Conservation (phyloP, 30 jellyfish, hydroid and myxozoan genomes). For the Aurelia sp. region DNA sequence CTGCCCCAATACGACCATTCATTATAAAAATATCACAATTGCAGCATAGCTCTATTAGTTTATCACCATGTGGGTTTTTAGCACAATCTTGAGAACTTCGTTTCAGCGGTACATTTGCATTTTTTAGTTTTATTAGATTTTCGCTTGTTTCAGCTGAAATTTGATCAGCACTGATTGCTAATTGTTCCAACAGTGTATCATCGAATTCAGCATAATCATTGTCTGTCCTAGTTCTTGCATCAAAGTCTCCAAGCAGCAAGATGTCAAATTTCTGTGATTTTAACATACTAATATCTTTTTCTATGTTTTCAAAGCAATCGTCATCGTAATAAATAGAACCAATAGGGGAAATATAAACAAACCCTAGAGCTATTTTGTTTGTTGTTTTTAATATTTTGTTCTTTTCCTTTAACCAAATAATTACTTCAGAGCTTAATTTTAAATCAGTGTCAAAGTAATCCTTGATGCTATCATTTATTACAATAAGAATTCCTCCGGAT, state of each 20-base stretch:
- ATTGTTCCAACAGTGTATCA: background rate
- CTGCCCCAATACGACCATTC: conserved; percentile 35
- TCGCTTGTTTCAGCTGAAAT: background rate
- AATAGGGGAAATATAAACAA: background rate
- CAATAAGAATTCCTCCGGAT: conserved; percentile 19
- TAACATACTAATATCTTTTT: background rate
- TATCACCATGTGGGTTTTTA: no score
- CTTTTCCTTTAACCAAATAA: conserved; percentile 10
- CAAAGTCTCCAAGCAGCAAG: background rate
- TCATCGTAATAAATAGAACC: background rate
- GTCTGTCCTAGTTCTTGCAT: conserved; percentile 1
- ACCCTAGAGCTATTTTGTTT: conserved; percentile 3
- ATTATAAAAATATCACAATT: conserved; percentile 23
- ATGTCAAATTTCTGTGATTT: background rate
- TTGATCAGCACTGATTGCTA: background rate
- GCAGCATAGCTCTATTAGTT: no score
- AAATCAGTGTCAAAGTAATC: background rate
- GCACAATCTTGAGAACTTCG: no score
- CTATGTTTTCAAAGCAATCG: background rate
- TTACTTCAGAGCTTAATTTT: background rate
- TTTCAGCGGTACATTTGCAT: no score
- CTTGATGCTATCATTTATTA: background rate
- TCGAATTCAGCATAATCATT: conserved; percentile 1
- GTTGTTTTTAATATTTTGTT: background rate
- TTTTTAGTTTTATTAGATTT: background rate